These are phyloP conservation scores for Mastacembelus armatus DNA, from an alignment of 2,797 vertebrate genomes.

Conservation along the genomic window DNA sequence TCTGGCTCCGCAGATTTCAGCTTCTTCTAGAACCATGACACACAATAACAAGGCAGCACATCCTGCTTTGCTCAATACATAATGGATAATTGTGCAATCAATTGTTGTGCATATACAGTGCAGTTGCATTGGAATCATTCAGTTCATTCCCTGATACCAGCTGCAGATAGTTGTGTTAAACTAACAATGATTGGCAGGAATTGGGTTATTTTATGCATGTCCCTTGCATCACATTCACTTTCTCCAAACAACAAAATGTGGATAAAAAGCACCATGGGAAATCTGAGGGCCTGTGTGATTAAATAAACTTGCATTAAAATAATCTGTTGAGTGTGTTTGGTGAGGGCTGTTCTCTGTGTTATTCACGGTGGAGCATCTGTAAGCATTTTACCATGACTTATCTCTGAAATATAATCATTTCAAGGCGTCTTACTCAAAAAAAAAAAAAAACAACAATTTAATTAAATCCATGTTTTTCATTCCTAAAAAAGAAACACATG, in stretches of 20 bases:
- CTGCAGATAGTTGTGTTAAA: conserved; percentile 60
- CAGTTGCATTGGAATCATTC: conserved; percentile 51
- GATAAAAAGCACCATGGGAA: conserved; percentile 35
- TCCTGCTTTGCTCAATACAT: conserved; percentile 70
- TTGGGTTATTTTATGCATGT: conserved; percentile 26
- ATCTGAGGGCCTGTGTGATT: conserved; percentile 9
- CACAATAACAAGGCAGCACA: conserved; percentile 77
- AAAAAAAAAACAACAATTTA: background rate
- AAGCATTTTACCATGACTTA: background rate
- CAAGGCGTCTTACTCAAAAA: background rate
- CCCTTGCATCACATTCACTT: background rate
- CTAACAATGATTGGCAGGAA: conserved; percentile 38
- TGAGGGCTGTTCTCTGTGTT: no score
- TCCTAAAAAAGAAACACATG: background rate
- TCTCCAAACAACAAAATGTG: conserved; percentile 8
- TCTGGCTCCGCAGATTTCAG: conserved; percentile 69
- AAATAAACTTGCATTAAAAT: conserved; percentile 10
- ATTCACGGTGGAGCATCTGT: background rate
- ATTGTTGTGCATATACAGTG: conserved; percentile 53
- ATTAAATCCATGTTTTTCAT: conserved; percentile 17
- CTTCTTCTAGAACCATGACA: conserved; percentile 39
- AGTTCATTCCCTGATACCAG: conserved; percentile 66
- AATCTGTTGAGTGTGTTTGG: background rate
- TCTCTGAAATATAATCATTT: conserved; percentile 1
- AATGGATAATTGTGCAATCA: conserved; percentile 67